phyloP scores from a whole-genome alignment of 2,113 vertebrate species.

The Nematolebias whitei region DNA sequence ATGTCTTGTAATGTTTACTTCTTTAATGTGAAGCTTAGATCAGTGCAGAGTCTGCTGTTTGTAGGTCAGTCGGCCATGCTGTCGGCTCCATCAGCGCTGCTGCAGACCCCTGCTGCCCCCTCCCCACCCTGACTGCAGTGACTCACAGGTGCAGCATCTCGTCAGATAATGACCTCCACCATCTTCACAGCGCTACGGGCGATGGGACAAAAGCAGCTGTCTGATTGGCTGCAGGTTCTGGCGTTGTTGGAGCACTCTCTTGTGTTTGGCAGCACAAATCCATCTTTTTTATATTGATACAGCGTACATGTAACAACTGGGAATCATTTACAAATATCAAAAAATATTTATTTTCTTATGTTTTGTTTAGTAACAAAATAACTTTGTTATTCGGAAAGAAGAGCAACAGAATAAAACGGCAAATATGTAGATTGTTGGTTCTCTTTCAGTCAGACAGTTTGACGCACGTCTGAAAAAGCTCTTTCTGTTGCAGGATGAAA shows the following conservation, averaged over 20 bases:
- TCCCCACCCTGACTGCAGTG: conserved; percentile 23
- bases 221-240: conserved; percentile 35
- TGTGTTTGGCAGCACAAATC: conserved; percentile 39
- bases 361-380: no score
- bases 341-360: no score
- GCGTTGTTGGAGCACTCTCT: conserved; percentile 60
- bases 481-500: background rate
- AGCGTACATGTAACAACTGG: background rate
- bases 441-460: no score
- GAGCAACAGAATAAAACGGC: background rate
- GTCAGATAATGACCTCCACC: conserved; percentile 39
- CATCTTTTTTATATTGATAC: background rate
- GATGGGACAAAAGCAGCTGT: conserved; percentile 23
- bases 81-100: conserved; percentile 55
- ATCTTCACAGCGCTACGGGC: conserved; percentile 25
- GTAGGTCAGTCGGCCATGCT: conserved; percentile 76
- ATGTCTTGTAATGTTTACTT: background rate
- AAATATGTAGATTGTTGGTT: conserved; percentile 3
- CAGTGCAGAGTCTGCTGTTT: conserved; percentile 53
- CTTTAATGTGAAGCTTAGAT: conserved; percentile 11
- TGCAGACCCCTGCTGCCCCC: conserved; percentile 40
- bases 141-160: conserved; percentile 6
- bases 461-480: no score
- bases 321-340: background rate
- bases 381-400: background rate